Conservation (phyloP, 1,140 invertebrate species). For the Sinonovacula constricta region DNA sequence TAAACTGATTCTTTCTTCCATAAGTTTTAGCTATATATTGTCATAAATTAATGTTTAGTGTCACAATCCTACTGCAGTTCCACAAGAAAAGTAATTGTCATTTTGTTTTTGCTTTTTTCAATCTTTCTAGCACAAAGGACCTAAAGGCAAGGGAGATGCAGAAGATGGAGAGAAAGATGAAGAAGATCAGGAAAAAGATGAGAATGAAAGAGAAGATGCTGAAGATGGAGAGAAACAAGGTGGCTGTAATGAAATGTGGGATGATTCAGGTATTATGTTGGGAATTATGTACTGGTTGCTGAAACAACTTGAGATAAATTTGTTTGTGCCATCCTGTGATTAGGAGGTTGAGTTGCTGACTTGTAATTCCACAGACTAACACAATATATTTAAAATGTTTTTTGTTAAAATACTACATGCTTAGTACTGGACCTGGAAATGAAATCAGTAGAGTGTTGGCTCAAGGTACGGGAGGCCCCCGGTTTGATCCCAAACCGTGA, state of each 20-base stretch:
- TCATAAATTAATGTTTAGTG: background rate
- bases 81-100: background rate
- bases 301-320: too few relatives aligned
- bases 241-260: conserved; percentile 53
- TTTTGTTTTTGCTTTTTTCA: background rate
- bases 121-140: background rate
- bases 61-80: background rate
- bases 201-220: conserved; percentile 55
- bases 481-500: too few relatives aligned
- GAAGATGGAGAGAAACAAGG: conserved; percentile 56
- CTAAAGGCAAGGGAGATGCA: conserved; percentile 56
- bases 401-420: too few relatives aligned
- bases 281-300: background rate
- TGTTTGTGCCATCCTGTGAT: too few relatives aligned
- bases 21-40: too few relatives aligned
- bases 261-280: conserved; percentile 63
- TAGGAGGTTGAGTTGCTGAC: too few relatives aligned
- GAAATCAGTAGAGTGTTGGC: too few relatives aligned
- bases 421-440: too few relatives aligned
- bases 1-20: too few relatives aligned
- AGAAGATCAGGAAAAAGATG: conserved; percentile 54
- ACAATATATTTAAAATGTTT: too few relatives aligned
- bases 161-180: conserved; percentile 51
- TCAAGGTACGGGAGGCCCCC: too few relatives aligned
- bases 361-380: too few relatives aligned